Conservation (phyloP, 2,113 vertebrate genomes). For the Anhinga rufa region DNA sequence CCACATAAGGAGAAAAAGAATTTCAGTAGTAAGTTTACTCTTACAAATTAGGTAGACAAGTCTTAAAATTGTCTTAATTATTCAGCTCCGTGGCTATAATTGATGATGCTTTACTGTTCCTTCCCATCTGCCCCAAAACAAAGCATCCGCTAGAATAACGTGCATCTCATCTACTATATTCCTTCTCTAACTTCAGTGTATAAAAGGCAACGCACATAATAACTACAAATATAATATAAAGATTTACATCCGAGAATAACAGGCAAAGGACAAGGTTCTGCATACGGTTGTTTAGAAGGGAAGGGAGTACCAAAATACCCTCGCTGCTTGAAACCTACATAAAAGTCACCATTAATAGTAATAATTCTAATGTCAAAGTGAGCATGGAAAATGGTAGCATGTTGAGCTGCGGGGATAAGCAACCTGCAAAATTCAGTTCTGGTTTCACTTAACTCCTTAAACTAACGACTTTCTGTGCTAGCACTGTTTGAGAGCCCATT, state of each 20-base stretch:
- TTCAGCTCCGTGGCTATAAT: background rate
- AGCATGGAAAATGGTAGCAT: background rate
- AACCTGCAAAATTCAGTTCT: background rate
- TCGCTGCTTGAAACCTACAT: background rate
- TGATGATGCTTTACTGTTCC: background rate
- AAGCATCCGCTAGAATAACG: background rate
- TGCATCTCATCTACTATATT: background rate
- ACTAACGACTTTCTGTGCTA: no score
- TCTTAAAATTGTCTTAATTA: background rate
- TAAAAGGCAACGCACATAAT: background rate
- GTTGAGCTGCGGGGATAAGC: background rate
- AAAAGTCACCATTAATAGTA: background rate
- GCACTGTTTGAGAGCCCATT: accelerated
- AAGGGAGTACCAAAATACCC: background rate
- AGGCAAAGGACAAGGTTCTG: background rate
- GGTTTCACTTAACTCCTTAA: background rate
- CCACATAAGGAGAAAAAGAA: background rate
- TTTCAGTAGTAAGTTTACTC: background rate
- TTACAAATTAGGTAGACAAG: background rate
- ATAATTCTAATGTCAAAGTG: background rate
- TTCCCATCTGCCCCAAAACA: background rate
- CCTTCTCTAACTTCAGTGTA: background rate
- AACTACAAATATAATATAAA: background rate
- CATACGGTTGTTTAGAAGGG: background rate
- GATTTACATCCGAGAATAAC: background rate